Evolutionary conservation across 2,797 vertebrate genomes (phyloP).

Genomic region (Oceanodroma leucorhoa): DNA sequence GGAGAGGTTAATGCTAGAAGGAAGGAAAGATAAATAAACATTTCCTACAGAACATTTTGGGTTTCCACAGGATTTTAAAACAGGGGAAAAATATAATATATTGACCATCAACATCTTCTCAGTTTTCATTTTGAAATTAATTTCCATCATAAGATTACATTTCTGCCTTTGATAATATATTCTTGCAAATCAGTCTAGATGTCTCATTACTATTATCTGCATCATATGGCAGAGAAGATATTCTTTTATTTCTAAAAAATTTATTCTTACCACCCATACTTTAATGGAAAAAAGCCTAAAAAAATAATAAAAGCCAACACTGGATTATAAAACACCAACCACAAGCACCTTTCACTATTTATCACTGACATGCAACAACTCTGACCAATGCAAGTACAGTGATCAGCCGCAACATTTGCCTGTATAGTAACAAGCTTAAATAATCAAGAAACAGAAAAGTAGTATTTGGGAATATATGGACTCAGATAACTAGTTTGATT

Average conservation of each 20-base stretch:
- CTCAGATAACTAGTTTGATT: not conserved
- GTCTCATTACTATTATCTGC: not conserved
- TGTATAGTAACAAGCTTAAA: not conserved
- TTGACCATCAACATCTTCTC: not conserved
- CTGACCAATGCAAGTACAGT: not conserved
- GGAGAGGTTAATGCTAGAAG: not conserved
- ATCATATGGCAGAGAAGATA: not conserved
- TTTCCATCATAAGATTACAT: not conserved
- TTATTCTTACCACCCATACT: not conserved
- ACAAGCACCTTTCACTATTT: not conserved
- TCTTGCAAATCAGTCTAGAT: not conserved
- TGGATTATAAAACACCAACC: not conserved
- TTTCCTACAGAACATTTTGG: not conserved
- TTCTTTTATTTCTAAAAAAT: not conserved
- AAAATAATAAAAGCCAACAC: not conserved
- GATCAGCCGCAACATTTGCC: not conserved
- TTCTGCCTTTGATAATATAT: not conserved
- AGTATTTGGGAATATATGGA: not conserved
- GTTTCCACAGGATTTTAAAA: not conserved
- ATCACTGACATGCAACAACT: not conserved
- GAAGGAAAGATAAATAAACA: not conserved
- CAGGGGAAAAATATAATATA: accelerated
- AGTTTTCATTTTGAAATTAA: not conserved
- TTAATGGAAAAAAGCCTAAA: not conserved
- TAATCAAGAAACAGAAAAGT: not conserved